Evolutionary conservation across 30 jellyfish, hydroid and myxozoan species (phyloP).

Genomic region (Aurelia aurita complex sp. Pacific): DNA sequence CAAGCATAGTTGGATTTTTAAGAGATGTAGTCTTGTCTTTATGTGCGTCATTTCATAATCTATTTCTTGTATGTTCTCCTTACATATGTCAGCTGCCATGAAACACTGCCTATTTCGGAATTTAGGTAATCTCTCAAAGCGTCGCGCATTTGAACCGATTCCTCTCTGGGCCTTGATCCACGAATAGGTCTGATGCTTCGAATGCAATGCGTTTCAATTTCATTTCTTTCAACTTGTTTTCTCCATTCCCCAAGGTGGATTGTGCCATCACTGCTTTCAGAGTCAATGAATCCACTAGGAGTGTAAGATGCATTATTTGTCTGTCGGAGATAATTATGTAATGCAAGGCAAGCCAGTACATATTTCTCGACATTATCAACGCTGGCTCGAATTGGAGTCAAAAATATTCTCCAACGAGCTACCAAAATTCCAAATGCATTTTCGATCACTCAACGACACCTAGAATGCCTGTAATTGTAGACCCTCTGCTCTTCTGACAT

Average conservation of each 20-base stretch:
- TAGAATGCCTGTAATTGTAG: too few species aligned
- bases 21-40: too few species aligned
- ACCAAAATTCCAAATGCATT: too few species aligned
- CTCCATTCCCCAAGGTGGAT: not conserved
- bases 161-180: constrained; percentile 31
- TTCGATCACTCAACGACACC: too few species aligned
- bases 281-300: too few species aligned
- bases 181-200: constrained; percentile 19
- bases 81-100: too few species aligned
- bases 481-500: not conserved
- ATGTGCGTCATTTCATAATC: too few species aligned
- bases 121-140: constrained; percentile 12
- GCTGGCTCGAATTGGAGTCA: constrained; percentile 33
- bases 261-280: too few species aligned
- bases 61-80: too few species aligned
- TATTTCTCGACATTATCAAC: constrained; percentile 20
- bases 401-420: too few species aligned
- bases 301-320: too few species aligned
- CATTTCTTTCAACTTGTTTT: constrained; percentile 4
- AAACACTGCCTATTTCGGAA: not conserved
- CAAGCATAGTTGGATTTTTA: too few species aligned
- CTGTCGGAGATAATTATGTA: constrained; percentile 34
- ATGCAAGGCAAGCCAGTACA: constrained; percentile 16
- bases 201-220: not conserved
- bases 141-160: constrained; percentile 26